These are phyloP conservation scores for Diadegma fenestrale DNA, from an alignment of 2,888 invertebrate genomes.

Conservation along the genomic window DNA sequence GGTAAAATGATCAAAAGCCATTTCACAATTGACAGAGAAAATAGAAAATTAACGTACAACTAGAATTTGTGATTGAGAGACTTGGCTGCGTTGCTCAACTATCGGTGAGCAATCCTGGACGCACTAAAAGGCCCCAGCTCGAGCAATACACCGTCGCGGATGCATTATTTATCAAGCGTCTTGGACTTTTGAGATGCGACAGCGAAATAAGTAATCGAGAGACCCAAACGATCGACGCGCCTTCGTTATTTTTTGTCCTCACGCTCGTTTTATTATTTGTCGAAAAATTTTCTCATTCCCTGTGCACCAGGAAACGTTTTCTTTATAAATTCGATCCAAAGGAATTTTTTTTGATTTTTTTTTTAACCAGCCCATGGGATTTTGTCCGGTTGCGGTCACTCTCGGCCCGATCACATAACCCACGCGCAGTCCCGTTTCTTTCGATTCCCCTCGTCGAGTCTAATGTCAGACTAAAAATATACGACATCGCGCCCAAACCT, in stretches of 20 bases:
- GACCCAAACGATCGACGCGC: slow-evolving; percentile 45
- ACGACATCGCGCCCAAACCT: not conserved
- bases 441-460: not conserved
- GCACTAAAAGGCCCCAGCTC: slow-evolving; percentile 25
- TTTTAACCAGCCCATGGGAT: no score
- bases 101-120: slow-evolving; percentile 28
- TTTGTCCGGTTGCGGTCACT: not conserved
- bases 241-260: slow-evolving; percentile 28
- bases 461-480: not conserved
- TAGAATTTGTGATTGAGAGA: slow-evolving; percentile 35
- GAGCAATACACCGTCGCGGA: slow-evolving; percentile 67
- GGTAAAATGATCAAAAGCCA: not conserved
- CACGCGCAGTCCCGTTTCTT: not conserved
- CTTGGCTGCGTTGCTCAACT: slow-evolving; percentile 42
- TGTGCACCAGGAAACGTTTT: not conserved
- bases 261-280: not conserved
- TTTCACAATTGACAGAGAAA: slow-evolving; percentile 8
- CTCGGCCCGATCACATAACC: not conserved
- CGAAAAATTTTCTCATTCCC: not conserved
- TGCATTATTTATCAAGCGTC: slow-evolving; percentile 77
- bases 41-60: slow-evolving; percentile 44
- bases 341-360: no score
- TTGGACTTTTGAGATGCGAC: slow-evolving; percentile 71
- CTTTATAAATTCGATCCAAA: not conserved
- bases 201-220: slow-evolving; percentile 52